Base-by-base conservation (phyloP, 2,888 invertebrate genomes). In the Cephus pulcher region DNA sequence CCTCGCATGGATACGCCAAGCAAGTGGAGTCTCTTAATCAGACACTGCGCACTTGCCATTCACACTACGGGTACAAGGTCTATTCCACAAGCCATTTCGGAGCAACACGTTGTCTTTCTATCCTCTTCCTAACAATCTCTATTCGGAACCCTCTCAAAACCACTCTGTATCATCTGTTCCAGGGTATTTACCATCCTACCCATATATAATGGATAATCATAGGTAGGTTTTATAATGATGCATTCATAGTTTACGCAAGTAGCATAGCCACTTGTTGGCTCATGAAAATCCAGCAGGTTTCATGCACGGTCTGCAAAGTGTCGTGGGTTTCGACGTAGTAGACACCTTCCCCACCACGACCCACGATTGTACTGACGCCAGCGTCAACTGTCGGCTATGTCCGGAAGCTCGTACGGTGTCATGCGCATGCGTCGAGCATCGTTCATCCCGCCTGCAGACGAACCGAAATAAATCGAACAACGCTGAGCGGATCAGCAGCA, bases 381-480 rank as follows among this genome's bases (percentile, higher is more conserved):
- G 84, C 85, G 88, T 83, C 83, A 80, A 79, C 89, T 85, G 76
- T 79, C 79, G 86, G 77, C 77, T 78, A 80, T 90, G 90, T 89
- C 89, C 90, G 89, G 87, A 89, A 84, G 75, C 69, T 78, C 75
- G 70, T 77, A 75, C 69, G 15, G 78, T 30, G 76, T 74, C 82
- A 71, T 76, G 84, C 87, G 89, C 89, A 78, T 86, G 88, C 89
- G 87, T 82, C 56, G 37, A 69, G 83, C 82, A 81, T 86, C 77
- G 70, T 80, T 79, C 82, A 82, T 88, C 86, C 84, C 86, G 88
- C 87, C 86, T 88, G 86, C 87, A 86, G 88, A 87, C 88, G 88
- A 88, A 90, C 89, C 88, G 88, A 90, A 91, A 90, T 90, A 91
- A 91, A 91, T 91, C 91, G 91, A 91, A 91, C 87, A 88, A 89